Percentiles rank a stretch among this genome's conserved stretches.
phyloP scores from a whole-genome alignment of 2,888 invertebrate species.

The Isoperla grammatica region DNA sequence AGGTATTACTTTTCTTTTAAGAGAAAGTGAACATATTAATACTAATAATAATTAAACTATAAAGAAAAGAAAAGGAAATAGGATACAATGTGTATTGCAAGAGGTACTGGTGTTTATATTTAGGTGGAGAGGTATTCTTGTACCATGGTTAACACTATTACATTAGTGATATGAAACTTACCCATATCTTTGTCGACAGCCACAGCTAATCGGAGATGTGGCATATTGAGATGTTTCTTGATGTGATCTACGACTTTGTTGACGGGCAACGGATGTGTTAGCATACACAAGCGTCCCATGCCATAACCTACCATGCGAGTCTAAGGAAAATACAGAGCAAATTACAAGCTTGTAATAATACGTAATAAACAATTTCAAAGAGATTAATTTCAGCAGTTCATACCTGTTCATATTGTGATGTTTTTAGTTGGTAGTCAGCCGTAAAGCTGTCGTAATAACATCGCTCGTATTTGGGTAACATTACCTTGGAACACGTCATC shows the following conservation, averaged over 20 bases:
- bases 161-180: too few relatives aligned
- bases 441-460: conserved; percentile 18
- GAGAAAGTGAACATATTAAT: too few relatives aligned
- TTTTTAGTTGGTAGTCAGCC: conserved; percentile 20
- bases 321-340: conserved; percentile 32
- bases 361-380: too few relatives aligned
- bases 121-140: too few relatives aligned
- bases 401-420: conserved; percentile 28
- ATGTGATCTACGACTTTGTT: conserved; percentile 58
- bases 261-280: conserved; percentile 50
- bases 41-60: too few relatives aligned
- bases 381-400: too few relatives aligned
- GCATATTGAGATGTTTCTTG: conserved; percentile 62
- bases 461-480: conserved; percentile 20
- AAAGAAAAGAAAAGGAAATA: too few relatives aligned
- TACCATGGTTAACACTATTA: too few relatives aligned
- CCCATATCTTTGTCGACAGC: conserved; percentile 45
- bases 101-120: too few relatives aligned
- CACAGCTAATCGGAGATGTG: conserved; percentile 67
- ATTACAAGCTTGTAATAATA: too few relatives aligned
- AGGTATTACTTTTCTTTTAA: too few relatives aligned
- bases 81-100: too few relatives aligned
- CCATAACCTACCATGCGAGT: conserved; percentile 45
- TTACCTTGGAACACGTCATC: conserved; percentile 21
- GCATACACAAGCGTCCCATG: conserved; percentile 52